Evolutionary conservation across 92 coral and sea anemone species (phyloP).

Genomic region (Phenganax marumi): DNA sequence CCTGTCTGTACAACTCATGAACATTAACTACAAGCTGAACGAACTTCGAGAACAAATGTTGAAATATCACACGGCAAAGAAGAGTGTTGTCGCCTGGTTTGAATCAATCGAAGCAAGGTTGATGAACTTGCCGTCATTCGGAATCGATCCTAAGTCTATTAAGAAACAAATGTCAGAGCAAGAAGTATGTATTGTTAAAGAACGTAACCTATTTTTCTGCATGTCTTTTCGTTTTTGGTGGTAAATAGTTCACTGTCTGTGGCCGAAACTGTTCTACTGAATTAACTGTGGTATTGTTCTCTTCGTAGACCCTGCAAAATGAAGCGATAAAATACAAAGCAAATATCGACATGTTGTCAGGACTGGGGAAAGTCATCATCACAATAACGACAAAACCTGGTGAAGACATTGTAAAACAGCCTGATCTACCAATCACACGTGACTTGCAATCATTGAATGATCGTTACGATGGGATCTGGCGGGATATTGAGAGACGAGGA

Average conservation of each 20-base stretch:
- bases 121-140: slow-evolving; percentile 81
- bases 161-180: slow-evolving; percentile 85
- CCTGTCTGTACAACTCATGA: slow-evolving; percentile 82
- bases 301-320: slow-evolving; percentile 68
- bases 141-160: slow-evolving; percentile 90
- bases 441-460: slow-evolving; percentile 77
- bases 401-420: slow-evolving; percentile 56
- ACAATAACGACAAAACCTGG: slow-evolving; percentile 78
- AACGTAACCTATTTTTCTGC: not conserved
- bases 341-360: slow-evolving; percentile 83
- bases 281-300: not conserved
- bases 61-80: slow-evolving; percentile 77
- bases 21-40: slow-evolving; percentile 76
- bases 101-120: slow-evolving; percentile 78
- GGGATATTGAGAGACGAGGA: slow-evolving; percentile 78
- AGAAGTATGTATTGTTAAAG: slow-evolving; percentile 56
- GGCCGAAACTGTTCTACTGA: not conserved
- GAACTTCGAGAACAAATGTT: slow-evolving; percentile 84
- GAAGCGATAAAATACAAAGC: slow-evolving; percentile 98
- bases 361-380: slow-evolving; percentile 91
- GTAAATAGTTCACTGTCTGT: not conserved
- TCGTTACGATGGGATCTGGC: slow-evolving; percentile 96
- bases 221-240: not conserved
- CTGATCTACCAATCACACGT: slow-evolving; percentile 75
- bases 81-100: slow-evolving; percentile 76